phyloP scores from a whole-genome alignment of 2,888 invertebrate species.

The Ceraclea dissimilis region DNA sequence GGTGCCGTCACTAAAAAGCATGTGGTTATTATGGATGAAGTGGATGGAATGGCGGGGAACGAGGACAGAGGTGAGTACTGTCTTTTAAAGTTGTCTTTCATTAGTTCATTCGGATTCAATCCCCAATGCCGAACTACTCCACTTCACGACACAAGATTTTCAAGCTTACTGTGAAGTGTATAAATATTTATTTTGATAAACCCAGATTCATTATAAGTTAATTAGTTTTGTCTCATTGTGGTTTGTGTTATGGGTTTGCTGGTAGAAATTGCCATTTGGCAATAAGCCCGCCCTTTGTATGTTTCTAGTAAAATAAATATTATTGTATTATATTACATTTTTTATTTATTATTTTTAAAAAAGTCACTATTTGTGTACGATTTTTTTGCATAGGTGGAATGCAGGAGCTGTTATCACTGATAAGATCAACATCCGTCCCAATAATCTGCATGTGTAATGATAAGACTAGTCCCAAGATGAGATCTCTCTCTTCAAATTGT shows the following conservation, averaged over 20 bases:
- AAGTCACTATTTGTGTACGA: neutral
- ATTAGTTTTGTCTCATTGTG: neutral
- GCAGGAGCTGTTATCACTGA: constrained; percentile 85
- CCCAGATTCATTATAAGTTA: constrained; percentile 5
- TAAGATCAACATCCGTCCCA: constrained; percentile 81
- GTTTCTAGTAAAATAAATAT: no score
- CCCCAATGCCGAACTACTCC: no score
- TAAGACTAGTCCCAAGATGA: constrained; percentile 85
- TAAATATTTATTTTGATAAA: no score
- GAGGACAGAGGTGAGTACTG: constrained; percentile 74
- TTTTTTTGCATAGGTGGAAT: constrained; percentile 86
- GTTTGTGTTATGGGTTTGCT: no score
- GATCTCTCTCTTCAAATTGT: constrained; percentile 87
- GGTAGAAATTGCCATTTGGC: no score
- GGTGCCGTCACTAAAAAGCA: constrained; percentile 64
- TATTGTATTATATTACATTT: neutral
- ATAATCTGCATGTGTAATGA: constrained; percentile 99
- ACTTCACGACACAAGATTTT: no score
- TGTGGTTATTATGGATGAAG: constrained; percentile 99
- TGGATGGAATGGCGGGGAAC: constrained; percentile 99
- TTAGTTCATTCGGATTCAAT: no score
- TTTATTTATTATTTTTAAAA: neutral
- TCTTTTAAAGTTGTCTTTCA: no score
- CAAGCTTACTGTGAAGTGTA: no score
- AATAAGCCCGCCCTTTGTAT: no score